These are phyloP conservation scores for Phoeniculus purpureus DNA, from an alignment of 2,797 vertebrate genomes.

Conservation along the genomic window DNA sequence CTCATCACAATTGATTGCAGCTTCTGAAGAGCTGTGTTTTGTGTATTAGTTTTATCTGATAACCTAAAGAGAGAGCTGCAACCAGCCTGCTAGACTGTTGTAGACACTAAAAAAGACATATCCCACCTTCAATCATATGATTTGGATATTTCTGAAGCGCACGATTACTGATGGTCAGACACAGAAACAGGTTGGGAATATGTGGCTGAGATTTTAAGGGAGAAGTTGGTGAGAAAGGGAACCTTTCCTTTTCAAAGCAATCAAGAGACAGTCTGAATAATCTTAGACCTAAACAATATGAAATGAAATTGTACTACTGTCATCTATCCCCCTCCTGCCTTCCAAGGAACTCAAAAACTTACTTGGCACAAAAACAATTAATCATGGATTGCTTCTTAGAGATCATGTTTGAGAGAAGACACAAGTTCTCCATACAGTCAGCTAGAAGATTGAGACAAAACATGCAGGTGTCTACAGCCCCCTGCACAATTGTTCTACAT, in stretches of 20 bases:
- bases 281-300: background rate
- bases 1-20: background rate
- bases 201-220: background rate
- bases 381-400: background rate
- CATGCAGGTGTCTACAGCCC: background rate
- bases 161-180: background rate
- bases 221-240: background rate
- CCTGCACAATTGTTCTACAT: fast-evolving
- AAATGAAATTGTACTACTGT: background rate
- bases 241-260: background rate
- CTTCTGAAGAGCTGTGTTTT: background rate
- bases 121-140: background rate
- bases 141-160: background rate
- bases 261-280: background rate
- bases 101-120: background rate
- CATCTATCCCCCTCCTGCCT: background rate
- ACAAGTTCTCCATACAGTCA: background rate
- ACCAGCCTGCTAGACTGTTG: background rate
- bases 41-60: background rate
- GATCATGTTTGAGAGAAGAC: background rate
- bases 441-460: background rate
- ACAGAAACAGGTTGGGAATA: background rate
- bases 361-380: background rate
- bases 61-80: background rate
- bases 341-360: background rate